Conservation (phyloP, 2,797 vertebrate species). For the Alectoris magna region DNA sequence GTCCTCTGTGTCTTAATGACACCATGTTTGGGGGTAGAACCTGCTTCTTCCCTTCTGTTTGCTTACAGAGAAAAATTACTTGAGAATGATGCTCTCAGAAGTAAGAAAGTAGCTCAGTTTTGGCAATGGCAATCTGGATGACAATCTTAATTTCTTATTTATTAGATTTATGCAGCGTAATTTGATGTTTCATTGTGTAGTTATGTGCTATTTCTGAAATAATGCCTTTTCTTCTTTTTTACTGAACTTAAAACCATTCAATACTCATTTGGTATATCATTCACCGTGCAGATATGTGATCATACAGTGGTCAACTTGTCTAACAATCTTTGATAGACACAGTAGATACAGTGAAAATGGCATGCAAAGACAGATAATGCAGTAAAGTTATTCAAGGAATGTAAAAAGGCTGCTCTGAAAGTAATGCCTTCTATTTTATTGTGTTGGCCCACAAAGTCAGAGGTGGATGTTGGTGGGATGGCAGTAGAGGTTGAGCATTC, state of each 20-base stretch:
- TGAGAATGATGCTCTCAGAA: background rate
- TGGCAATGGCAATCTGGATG: background rate
- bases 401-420: too few relatives aligned
- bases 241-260: background rate
- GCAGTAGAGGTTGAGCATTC: too few relatives aligned
- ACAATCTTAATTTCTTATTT: constrained; percentile 23
- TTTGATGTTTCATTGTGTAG: background rate
- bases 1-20: background rate
- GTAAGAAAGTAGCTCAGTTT: background rate
- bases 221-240: background rate
- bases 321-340: background rate
- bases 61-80: background rate
- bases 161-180: background rate
- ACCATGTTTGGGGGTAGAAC: background rate
- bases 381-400: background rate
- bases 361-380: background rate
- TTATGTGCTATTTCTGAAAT: constrained; percentile 10
- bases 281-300: background rate
- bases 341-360: background rate
- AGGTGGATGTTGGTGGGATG: too few relatives aligned
- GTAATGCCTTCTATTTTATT: too few relatives aligned
- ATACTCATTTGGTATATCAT: background rate
- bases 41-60: background rate
- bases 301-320: fast-evolving
- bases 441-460: too few relatives aligned